These are phyloP conservation scores for Catharus minimus DNA, from an alignment of 2,113 vertebrate species.

Conservation along the genomic window DNA sequence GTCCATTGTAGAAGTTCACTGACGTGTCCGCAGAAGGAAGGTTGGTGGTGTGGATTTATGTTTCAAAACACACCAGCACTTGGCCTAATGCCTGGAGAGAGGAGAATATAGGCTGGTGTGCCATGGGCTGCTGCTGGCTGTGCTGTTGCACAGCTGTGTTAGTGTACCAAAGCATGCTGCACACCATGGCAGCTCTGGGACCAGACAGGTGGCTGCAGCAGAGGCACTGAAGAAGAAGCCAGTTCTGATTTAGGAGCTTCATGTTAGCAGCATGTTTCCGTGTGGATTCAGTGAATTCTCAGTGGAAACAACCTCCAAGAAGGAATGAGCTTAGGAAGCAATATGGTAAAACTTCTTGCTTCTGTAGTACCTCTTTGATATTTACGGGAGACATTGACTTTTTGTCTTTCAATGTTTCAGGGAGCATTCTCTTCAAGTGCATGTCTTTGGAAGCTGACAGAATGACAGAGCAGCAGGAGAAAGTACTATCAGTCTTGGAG, in stretches of 20 bases:
- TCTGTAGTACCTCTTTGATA: not conserved
- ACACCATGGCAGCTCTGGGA: fast-evolving
- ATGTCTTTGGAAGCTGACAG: constrained; percentile 74
- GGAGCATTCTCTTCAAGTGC: constrained; percentile 82
- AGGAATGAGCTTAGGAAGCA: not conserved
- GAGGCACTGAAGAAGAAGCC: no score
- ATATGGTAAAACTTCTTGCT: not conserved
- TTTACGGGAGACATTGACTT: not conserved
- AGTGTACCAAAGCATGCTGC: fast-evolving
- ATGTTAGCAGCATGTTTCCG: not conserved
- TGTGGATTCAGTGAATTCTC: not conserved
- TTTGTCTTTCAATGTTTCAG: constrained; percentile 67
- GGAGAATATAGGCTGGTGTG: not conserved
- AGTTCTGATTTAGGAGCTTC: not conserved
- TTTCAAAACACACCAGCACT: not conserved
- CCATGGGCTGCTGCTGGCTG: fast-evolving
- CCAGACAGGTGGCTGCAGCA: not conserved
- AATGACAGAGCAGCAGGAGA: constrained; percentile 78
- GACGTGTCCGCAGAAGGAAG: fast-evolving
- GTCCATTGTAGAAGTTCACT: not conserved
- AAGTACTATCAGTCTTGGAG: constrained; percentile 78
- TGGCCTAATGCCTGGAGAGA: not conserved
- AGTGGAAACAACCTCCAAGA: not conserved
- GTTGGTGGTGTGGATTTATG: not conserved
- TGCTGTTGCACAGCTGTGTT: no score